Conservation (phyloP, 2,797 vertebrate species). For the Epinephelus malabaricus region DNA sequence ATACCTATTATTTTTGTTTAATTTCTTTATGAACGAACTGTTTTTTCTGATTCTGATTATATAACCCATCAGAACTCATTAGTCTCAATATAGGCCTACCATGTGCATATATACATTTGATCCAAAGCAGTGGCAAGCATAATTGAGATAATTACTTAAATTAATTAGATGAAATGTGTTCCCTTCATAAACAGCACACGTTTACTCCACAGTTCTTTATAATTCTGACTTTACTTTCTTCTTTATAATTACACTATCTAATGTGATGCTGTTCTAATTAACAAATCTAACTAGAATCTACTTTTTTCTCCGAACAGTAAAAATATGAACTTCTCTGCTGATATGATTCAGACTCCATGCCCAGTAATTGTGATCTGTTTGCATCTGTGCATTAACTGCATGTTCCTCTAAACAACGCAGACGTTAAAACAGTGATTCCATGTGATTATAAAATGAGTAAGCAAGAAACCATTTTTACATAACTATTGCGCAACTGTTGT, state of each 20-base stretch:
- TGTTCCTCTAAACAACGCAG: neutral
- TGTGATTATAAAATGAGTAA: constrained; percentile 2
- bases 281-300: neutral
- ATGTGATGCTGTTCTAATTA: neutral
- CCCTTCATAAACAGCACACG: too few relatives aligned
- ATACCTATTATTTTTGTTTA: too few relatives aligned
- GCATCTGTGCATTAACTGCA: neutral
- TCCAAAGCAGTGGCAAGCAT: neutral
- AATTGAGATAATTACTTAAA: too few relatives aligned
- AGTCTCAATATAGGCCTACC: too few relatives aligned
- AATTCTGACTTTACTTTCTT: neutral
- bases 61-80: too few relatives aligned
- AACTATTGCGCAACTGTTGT: constrained; percentile 49
- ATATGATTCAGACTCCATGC: neutral
- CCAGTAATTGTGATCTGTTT: neutral
- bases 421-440: constrained; percentile 8
- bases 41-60: too few relatives aligned
- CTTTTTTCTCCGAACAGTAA: neutral
- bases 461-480: constrained; percentile 35
- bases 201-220: too few relatives aligned
- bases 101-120: too few relatives aligned
- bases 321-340: neutral
- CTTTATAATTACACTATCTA: neutral
- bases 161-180: too few relatives aligned
- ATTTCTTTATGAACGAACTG: too few relatives aligned